phyloP scores from a whole-genome alignment of 2,888 invertebrate species.

The Helicoverpa assulta region DNA sequence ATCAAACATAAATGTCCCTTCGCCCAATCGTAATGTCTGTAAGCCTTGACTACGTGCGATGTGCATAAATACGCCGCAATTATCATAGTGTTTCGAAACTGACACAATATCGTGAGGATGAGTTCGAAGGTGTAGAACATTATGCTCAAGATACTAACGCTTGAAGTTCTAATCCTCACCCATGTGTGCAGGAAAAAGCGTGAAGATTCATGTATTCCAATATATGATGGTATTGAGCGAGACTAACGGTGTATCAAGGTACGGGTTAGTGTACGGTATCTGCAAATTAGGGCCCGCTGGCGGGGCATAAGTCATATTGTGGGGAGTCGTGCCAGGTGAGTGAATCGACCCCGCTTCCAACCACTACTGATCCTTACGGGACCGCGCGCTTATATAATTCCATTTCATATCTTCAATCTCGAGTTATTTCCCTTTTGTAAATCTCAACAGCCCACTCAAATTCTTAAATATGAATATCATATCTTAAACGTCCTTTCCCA shows the following conservation, averaged over 20 bases:
- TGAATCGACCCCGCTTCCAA: slow-evolving; percentile 67
- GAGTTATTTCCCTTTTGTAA: slow-evolving; percentile 9
- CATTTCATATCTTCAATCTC: slow-evolving; percentile 30
- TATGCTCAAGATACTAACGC: slow-evolving; percentile 7
- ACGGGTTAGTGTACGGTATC: slow-evolving; percentile 70
- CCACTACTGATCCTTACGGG: slow-evolving; percentile 50
- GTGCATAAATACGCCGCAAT: slow-evolving; percentile 29
- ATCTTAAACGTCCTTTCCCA: too few relatives aligned
- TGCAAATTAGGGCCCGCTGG: slow-evolving; percentile 64
- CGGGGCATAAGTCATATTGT: slow-evolving; percentile 66
- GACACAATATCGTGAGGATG: slow-evolving; percentile 24
- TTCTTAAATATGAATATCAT: neutral
- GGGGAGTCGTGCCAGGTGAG: slow-evolving; percentile 68
- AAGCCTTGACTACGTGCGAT: slow-evolving; percentile 19
- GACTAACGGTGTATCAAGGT: slow-evolving; percentile 71
- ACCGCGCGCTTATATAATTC: slow-evolving; percentile 35
- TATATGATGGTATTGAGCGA: slow-evolving; percentile 43
- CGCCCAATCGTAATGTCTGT: neutral
- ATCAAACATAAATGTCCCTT: slow-evolving; percentile 1
- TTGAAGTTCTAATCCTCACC: slow-evolving; percentile 20
- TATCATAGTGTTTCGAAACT: slow-evolving; percentile 26
- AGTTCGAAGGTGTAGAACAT: slow-evolving; percentile 26
- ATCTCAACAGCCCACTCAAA: neutral
- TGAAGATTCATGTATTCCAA: slow-evolving; percentile 38
- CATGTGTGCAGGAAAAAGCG: slow-evolving; percentile 18